Percentiles rank a stretch among this genome's conserved stretches.
Evolutionary conservation across 2,888 invertebrate genomes (phyloP).

Genomic region (Pyrocoelia pectoralis): DNA sequence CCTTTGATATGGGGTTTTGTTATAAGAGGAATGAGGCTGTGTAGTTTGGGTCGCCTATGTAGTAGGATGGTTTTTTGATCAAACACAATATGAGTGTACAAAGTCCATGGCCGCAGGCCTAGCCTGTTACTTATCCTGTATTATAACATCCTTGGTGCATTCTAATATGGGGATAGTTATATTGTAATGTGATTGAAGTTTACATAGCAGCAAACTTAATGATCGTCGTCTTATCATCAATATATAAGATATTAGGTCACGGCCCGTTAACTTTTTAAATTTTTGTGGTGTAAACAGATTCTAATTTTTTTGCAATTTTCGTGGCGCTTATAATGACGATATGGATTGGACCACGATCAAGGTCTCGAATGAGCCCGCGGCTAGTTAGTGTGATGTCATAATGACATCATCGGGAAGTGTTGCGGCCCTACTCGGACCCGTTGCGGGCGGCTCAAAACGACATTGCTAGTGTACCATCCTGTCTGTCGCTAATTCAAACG

Average conservation of each 20-base stretch:
- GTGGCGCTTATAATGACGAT: conserved; percentile 22
- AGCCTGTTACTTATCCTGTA: conserved; percentile 6
- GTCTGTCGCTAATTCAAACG: conserved; percentile 45
- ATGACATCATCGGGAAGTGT: conserved; percentile 63
- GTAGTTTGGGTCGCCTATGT: too few species aligned
- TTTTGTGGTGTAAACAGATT: not conserved
- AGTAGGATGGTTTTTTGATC: too few species aligned
- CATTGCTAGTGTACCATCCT: conserved; percentile 24
- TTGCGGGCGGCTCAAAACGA: conserved; percentile 32
- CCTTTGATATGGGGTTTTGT: too few species aligned
- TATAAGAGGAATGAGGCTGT: too few species aligned
- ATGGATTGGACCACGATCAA: conserved; percentile 48
- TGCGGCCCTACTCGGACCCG: conserved; percentile 47
- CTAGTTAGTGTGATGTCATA: conserved; percentile 62
- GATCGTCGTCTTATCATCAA: not conserved
- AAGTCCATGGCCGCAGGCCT: conserved; percentile 4
- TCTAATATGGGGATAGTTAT: conserved; percentile 8
- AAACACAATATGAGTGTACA: not conserved
- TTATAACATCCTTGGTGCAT: conserved; percentile 9
- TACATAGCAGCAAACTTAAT: not conserved
- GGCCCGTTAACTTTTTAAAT: not conserved
- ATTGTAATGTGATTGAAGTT: not conserved
- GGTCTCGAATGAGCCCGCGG: conserved; percentile 56
- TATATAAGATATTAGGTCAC: conserved; percentile 3
- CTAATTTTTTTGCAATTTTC: conserved; percentile 22